Evolutionary conservation across 2,888 invertebrate genomes (phyloP), one percentile per base, ranked within the genome.

Genomic region (Caenorhabditis zanzibari): DNA sequence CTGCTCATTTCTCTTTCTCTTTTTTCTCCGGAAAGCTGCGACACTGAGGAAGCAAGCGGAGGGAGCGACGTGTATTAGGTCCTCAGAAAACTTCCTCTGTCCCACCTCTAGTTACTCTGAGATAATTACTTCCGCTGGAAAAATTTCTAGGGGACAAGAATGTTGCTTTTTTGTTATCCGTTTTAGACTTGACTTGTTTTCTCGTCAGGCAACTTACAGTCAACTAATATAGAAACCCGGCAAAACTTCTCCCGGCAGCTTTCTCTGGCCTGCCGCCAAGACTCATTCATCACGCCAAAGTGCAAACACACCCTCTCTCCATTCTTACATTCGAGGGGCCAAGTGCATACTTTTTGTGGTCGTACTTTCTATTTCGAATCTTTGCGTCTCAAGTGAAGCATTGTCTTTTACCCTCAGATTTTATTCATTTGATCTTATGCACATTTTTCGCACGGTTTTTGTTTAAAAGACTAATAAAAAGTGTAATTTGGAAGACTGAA

Each of bases 81-180:
- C 44, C 63, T 2, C 9, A 59, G 19, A 24, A 59, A 32, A n/a
- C 9, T 73, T 49, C 54, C 44, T 24, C 32, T 24, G n/a, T 14
- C 41, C 26, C 44, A 38, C 38, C 38, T 54, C 38, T 52, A 35
- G 38, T 38, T 24, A 38, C n/a, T 52, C 52, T 14, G 9, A 22
- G 72, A 68, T 63, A 73, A 73, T 73, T 73, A 73, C 61, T 73
- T 73, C 72, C 72, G 61, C 47, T 32, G 9, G 32, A 32, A 26
- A 56, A 19, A 19, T 41, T 22, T 24, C 52, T 54, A 26, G 6
- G 10, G 14, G 26, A 19, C 14, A 26, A n/a, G 26, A 49, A 47
- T 49, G 24, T 49, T 66, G 52, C 38, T 68, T 38, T 19, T 49
- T 66, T 47, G 24, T 28, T 24, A 0, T 19, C 47, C 5, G n/a